Evolutionary conservation across 2,113 vertebrate species (phyloP), one percentile per base, ranked within the genome.

Genomic region (Zosterops hypoxanthus): DNA sequence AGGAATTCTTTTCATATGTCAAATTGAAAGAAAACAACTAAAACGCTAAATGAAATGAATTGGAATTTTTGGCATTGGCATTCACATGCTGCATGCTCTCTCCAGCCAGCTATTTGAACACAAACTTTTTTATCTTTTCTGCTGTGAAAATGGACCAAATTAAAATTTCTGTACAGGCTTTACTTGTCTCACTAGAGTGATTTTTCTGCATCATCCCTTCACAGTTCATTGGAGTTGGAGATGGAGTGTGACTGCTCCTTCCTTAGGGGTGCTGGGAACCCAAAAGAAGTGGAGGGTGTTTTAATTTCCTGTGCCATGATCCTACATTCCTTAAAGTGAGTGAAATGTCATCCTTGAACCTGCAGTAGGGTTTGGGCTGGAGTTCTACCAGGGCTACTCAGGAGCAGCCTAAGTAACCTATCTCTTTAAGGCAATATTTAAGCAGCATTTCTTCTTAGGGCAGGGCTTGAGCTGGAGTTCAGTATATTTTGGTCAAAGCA

Each of bases 41-140:
- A 96, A 97, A 86, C 18, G 10, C 95, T 91, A 94, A 95, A 94
- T 94, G 11, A 75, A 82, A 86, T 90, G 60, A 96, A 90, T 94
- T 86, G 84, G 88, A 95, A 34, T 82, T 96, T 96, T 94, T 97
- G 73, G 79, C 71, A 85, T 70, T 88, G 70, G 22, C 56, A 8
- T 78, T 95, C 85, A 57, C 66, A 24, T 65, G 72, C 91, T 94
- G 56, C 59, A 47, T 89, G 66, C 92, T 96, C 86, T 95, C 66
- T 81, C 66, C 72, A 96, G 83, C 26, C 71, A 89, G 16, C 65
- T 85, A 21, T 87, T 91, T 82, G 66, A 78, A 75, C 46, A 49
- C 29, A 78, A 44, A 68, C 82, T 81, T 89, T 89, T n/a, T 52
- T 72, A 28, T 53, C 64, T 79, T 96, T 86, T 92, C 88, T 78